Evolutionary conservation across 37 sponge, comb jelly and placozoan species (phyloP).

Genomic region (Chondrosia reniformis): DNA sequence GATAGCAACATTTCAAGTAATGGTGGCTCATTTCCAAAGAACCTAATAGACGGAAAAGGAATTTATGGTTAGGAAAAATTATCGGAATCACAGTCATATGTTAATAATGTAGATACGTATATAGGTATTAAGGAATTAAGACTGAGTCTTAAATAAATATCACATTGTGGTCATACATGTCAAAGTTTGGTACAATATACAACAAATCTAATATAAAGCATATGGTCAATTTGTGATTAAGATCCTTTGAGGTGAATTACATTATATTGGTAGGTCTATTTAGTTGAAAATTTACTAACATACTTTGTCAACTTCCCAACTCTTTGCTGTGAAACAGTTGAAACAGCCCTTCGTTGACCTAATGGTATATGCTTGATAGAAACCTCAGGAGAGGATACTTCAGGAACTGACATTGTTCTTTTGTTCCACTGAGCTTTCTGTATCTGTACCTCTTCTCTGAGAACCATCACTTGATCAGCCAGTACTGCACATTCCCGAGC

Average conservation of each 20-base stretch:
- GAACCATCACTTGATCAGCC: conserved; percentile 4
- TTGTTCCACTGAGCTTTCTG: not conserved
- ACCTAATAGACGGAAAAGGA: conserved; percentile 11
- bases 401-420: not conserved
- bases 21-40: conserved; percentile 48
- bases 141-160: too few species aligned
- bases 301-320: conserved; percentile 15
- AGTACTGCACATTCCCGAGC: conserved; percentile 12
- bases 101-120: too few species aligned
- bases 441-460: not conserved
- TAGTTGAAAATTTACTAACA: too few species aligned
- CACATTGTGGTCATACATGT: too few species aligned
- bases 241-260: too few species aligned
- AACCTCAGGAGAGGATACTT: not conserved
- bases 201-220: too few species aligned
- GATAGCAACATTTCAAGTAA: conserved; percentile 32
- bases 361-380: conserved; percentile 10
- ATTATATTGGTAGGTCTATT: too few species aligned
- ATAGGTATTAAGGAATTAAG: too few species aligned
- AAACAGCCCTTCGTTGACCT: not conserved
- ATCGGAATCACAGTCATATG: too few species aligned
- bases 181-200: too few species aligned
- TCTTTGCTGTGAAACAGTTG: conserved; percentile 15
- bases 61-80: not conserved
- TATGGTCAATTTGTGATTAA: too few species aligned